Evolutionary conservation across 2,113 vertebrate genomes (phyloP).

Genomic region (Colistium nudipinnis): DNA sequence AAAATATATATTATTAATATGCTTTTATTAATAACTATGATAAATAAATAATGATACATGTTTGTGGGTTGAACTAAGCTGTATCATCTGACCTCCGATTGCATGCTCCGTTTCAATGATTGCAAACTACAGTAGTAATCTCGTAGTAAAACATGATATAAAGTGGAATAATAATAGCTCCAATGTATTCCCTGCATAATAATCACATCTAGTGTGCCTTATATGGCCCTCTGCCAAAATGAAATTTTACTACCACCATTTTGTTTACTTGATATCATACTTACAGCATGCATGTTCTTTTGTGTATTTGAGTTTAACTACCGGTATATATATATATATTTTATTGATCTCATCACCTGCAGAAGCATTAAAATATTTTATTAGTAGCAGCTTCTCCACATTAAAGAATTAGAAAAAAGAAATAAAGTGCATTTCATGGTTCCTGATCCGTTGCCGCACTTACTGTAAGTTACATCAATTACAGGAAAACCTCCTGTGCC

Average conservation of each 20-base stretch:
- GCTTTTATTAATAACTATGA: too few relatives aligned
- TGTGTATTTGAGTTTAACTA: neutral
- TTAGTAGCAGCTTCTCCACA: too few relatives aligned
- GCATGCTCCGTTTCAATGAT: too few relatives aligned
- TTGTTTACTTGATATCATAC: neutral
- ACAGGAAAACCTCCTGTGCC: conserved; percentile 10
- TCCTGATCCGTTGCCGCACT: neutral
- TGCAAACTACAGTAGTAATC: too few relatives aligned
- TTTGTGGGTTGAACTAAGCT: too few relatives aligned
- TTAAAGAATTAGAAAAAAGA: too few relatives aligned
- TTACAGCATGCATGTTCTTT: neutral
- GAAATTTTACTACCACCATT: neutral
- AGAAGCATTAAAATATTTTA: neutral
- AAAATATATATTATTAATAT: too few relatives aligned
- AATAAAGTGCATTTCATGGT: neutral
- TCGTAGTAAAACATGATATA: neutral
- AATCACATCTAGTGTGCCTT: neutral
- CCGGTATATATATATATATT: neutral
- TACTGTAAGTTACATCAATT: neutral
- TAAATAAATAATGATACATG: too few relatives aligned
- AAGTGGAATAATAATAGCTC: neutral
- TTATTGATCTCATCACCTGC: neutral
- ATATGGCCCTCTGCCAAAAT: neutral
- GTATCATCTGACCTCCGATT: too few relatives aligned
- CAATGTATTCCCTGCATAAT: too few relatives aligned